phyloP scores from a whole-genome alignment of 2,113 vertebrate genomes.

The Archocentrus centrarchus region DNA sequence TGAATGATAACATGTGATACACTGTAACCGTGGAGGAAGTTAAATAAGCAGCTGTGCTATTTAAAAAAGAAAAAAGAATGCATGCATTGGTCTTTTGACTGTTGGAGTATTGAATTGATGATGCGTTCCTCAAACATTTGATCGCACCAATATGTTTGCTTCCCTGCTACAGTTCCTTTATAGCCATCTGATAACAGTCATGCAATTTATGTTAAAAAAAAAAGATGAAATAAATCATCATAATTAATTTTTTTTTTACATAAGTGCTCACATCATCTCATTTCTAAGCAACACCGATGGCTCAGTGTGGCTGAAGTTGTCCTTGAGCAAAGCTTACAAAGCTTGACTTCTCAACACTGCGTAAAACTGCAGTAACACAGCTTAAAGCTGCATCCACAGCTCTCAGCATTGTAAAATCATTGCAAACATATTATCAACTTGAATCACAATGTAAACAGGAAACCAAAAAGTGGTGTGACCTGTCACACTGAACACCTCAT shows the following conservation, averaged over 20 bases:
- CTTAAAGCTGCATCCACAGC: not conserved
- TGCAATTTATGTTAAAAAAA: not conserved
- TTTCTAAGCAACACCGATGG: slow-evolving; percentile 22
- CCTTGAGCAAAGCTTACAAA: slow-evolving; percentile 35
- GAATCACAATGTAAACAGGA: not conserved
- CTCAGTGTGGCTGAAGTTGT: not conserved
- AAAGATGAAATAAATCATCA: not conserved
- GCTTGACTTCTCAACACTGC: not conserved
- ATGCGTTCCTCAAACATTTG: not conserved
- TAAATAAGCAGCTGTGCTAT: slow-evolving; percentile 6
- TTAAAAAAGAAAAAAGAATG: not conserved
- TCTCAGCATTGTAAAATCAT: not conserved
- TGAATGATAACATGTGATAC: not conserved
- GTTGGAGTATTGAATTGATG: not conserved
- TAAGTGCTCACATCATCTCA: slow-evolving; percentile 1
- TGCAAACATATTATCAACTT: not conserved
- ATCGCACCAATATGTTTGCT: not conserved
- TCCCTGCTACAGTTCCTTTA: not conserved
- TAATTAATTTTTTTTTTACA: slow-evolving; percentile 9
- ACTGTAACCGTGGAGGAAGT: not conserved
- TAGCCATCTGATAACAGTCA: not conserved
- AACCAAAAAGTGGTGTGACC: not conserved
- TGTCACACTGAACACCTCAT: not conserved
- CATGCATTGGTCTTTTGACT: not conserved
- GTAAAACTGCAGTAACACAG: not conserved